phyloP scores from a whole-genome alignment of 2,888 invertebrate species.

The Sminthurinus aureus region DNA sequence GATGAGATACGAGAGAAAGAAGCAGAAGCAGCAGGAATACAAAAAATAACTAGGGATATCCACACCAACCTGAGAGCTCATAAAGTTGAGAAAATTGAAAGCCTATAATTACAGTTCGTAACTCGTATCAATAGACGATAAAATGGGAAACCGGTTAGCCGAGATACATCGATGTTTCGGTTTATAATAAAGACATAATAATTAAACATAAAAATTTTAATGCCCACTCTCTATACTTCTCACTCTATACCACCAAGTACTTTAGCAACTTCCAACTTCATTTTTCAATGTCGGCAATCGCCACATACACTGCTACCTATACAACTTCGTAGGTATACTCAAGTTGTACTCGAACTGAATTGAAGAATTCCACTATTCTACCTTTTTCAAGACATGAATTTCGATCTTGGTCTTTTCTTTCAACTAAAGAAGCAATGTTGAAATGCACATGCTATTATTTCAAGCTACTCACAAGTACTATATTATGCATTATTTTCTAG shows the following conservation, averaged over 20 bases:
- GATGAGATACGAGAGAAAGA: neutral
- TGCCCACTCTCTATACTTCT: slow-evolving; percentile 24
- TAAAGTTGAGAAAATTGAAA: slow-evolving; percentile 47
- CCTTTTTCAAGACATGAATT: neutral
- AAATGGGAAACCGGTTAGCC: slow-evolving; percentile 48
- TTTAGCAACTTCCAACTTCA: slow-evolving; percentile 12
- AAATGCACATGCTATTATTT: neutral
- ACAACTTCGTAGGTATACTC: neutral
- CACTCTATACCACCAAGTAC: slow-evolving; percentile 11
- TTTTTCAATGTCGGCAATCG: slow-evolving; percentile 17
- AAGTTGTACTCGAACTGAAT: neutral
- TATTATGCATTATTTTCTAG: neutral
- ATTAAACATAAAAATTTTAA: slow-evolving; percentile 49
- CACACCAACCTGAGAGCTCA: slow-evolving; percentile 36
- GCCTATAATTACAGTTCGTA: slow-evolving; percentile 47
- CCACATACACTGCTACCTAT: neutral
- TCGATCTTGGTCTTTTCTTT: neutral
- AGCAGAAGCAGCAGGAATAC: neutral
- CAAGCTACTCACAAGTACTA: neutral
- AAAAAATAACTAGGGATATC: neutral
- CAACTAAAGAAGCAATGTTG: neutral
- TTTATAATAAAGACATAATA: slow-evolving; percentile 51
- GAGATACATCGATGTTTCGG: slow-evolving; percentile 44
- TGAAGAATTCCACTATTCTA: neutral
- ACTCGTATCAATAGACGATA: slow-evolving; percentile 43